A percentile compares a stretch with the other conserved stretches of the same genome.
phyloP scores from a whole-genome alignment of 2,797 vertebrate species.

The Rhinella marina region DNA sequence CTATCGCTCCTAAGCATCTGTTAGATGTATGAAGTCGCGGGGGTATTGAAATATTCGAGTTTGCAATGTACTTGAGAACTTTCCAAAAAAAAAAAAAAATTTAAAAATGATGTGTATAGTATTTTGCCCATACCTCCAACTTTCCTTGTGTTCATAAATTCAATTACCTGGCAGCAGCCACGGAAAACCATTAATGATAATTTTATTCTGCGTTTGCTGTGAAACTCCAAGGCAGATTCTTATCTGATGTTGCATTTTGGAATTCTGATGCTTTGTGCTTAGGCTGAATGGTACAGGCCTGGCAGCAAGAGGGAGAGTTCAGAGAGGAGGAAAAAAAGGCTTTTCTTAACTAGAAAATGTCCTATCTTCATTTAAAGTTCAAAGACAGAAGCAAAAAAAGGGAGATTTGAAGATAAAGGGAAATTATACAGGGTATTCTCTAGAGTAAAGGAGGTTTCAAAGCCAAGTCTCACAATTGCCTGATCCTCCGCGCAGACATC shows the following conservation, averaged over 20 bases:
- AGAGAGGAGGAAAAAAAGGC: conserved; percentile 55
- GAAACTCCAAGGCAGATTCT: conserved; percentile 70
- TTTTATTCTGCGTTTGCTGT: conserved; percentile 72
- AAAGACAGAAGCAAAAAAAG: conserved; percentile 59
- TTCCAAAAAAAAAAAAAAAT: background rate
- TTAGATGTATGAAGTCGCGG: conserved; percentile 2
- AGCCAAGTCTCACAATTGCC: conserved; percentile 23
- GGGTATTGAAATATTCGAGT: conserved; percentile 9
- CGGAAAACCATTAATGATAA: conserved; percentile 72
- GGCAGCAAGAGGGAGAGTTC: conserved; percentile 61
- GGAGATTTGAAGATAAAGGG: conserved; percentile 66
- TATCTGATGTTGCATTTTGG: conserved; percentile 68
- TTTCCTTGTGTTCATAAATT: conserved; percentile 67
- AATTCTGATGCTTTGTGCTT: conserved; percentile 45
- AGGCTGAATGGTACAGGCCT: conserved; percentile 36
- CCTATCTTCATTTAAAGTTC: conserved; percentile 63
- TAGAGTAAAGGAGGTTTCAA: conserved; percentile 6
- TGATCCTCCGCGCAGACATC: background rate
- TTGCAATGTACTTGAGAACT: conserved; percentile 44
- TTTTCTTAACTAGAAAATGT: conserved; percentile 62
- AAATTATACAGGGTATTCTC: conserved; percentile 65
- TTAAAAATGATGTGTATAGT: background rate
- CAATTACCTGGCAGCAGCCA: conserved; percentile 77
- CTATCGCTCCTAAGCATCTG: conserved; percentile 69
- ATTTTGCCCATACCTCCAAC: conserved; percentile 20